phyloP scores from a whole-genome alignment of 2,888 invertebrate species.

The Drosophila parthenogenetica region DNA sequence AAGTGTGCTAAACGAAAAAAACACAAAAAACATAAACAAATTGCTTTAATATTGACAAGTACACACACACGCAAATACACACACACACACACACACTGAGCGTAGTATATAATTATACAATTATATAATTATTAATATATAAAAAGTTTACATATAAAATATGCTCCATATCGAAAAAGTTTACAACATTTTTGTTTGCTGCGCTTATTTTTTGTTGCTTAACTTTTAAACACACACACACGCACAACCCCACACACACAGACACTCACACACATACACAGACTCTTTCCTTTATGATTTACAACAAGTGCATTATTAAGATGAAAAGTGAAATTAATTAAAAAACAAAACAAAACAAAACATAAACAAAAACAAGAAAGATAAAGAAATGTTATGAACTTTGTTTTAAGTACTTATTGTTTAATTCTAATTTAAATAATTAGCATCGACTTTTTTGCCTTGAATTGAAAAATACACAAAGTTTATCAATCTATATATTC shows the following conservation, averaged over 20 bases:
- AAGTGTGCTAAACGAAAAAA: conserved; percentile 61
- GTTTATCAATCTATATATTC: conserved; percentile 51
- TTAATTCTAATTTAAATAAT: conserved; percentile 66
- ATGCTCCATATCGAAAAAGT: conserved; percentile 38
- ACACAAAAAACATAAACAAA: conserved; percentile 7
- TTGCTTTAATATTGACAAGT: conserved; percentile 52
- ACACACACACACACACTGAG: conserved; percentile 39
- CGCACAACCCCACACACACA: conserved; percentile 20
- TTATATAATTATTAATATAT: conserved; percentile 22
- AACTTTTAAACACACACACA: conserved; percentile 32
- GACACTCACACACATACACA: conserved; percentile 11
- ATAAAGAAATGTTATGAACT: conserved; percentile 71
- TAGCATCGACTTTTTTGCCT: conserved; percentile 32
- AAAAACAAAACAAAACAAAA: conserved; percentile 2
- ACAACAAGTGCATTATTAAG: conserved; percentile 60
- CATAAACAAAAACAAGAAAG: background rate
- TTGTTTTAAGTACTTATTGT: conserved; percentile 79
- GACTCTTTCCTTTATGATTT: conserved; percentile 40
- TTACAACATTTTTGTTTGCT: conserved; percentile 46
- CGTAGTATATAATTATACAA: conserved; percentile 43
- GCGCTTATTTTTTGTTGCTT: conserved; percentile 57
- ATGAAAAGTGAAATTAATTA: conserved; percentile 38
- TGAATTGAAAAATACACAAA: conserved; percentile 37
- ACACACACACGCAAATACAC: conserved; percentile 35
- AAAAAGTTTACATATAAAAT: conserved; percentile 13